Conservation (phyloP, 2,797 vertebrate species). For the Leptatherina wallacei region DNA sequence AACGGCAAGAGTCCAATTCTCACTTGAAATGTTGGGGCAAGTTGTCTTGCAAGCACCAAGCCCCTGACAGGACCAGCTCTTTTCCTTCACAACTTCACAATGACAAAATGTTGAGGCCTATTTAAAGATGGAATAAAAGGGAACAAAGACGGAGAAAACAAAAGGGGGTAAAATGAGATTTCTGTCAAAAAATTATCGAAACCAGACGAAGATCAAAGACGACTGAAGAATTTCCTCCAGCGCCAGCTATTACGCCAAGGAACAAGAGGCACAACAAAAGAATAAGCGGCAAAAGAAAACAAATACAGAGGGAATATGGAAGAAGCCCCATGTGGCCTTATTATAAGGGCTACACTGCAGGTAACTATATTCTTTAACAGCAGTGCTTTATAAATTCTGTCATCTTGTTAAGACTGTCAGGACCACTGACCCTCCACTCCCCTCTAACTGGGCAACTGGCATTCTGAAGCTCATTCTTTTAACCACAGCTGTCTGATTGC, state of each 20-base stretch:
- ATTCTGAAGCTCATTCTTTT: slow-evolving; percentile 78
- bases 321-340: slow-evolving; percentile 91
- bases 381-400: slow-evolving; percentile 91
- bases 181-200: slow-evolving; percentile 82
- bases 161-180: slow-evolving; percentile 73
- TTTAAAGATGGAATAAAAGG: slow-evolving; percentile 66
- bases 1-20: slow-evolving; percentile 85
- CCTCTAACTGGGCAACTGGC: slow-evolving; percentile 82
- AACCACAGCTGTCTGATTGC: slow-evolving; percentile 74
- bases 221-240: slow-evolving; percentile 80
- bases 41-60: slow-evolving; percentile 75
- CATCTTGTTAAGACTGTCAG: slow-evolving; percentile 90
- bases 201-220: slow-evolving; percentile 75
- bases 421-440: slow-evolving; percentile 87
- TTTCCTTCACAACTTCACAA: slow-evolving; percentile 71
- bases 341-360: slow-evolving; percentile 90
- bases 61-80: slow-evolving; percentile 78
- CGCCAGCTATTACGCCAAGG: slow-evolving; percentile 74
- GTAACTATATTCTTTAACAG: slow-evolving; percentile 86
- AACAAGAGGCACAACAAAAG: slow-evolving; percentile 84
- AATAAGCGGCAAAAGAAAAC: slow-evolving; percentile 83
- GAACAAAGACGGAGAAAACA: slow-evolving; percentile 63
- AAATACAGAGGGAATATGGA: slow-evolving; percentile 84
- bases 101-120: slow-evolving; percentile 73
- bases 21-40: slow-evolving; percentile 86